Conservation (phyloP, 1,140 invertebrate genomes). For the Monomorium pharaonis region DNA sequence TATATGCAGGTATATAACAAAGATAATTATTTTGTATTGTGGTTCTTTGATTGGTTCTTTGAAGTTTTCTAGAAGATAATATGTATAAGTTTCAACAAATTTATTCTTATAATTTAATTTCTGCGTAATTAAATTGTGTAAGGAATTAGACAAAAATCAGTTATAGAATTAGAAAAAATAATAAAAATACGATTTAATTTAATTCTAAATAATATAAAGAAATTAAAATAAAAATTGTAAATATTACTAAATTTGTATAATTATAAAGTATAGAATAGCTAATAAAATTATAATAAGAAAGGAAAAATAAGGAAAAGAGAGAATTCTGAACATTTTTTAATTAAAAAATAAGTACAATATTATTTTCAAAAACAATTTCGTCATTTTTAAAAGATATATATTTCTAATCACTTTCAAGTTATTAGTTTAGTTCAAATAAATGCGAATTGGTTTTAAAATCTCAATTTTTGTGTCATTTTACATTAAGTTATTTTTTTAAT, state of each 20-base stretch:
- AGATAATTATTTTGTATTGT: background rate
- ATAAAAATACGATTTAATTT: background rate
- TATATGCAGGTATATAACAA: background rate
- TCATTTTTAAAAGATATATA: background rate
- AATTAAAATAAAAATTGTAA: conserved; percentile 3
- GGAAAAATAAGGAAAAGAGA: background rate
- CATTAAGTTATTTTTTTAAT: background rate
- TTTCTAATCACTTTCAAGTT: too few relatives aligned
- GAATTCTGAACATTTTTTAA: background rate
- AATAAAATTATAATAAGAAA: background rate
- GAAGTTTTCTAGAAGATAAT: background rate
- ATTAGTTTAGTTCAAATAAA: background rate
- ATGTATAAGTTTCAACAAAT: background rate
- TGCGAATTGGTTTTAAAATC: background rate
- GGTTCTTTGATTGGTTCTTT: background rate
- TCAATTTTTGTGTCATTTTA: background rate
- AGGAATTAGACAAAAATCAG: background rate
- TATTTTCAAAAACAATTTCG: background rate
- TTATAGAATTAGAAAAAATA: background rate
- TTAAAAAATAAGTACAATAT: background rate
- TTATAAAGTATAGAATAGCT: background rate
- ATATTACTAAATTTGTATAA: background rate
- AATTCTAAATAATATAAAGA: background rate
- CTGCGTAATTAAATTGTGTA: background rate
- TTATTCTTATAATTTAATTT: conserved; percentile 5